phyloP scores from a whole-genome alignment of 1,140 invertebrate genomes.

The Aphaenogaster ashmeadi region DNA sequence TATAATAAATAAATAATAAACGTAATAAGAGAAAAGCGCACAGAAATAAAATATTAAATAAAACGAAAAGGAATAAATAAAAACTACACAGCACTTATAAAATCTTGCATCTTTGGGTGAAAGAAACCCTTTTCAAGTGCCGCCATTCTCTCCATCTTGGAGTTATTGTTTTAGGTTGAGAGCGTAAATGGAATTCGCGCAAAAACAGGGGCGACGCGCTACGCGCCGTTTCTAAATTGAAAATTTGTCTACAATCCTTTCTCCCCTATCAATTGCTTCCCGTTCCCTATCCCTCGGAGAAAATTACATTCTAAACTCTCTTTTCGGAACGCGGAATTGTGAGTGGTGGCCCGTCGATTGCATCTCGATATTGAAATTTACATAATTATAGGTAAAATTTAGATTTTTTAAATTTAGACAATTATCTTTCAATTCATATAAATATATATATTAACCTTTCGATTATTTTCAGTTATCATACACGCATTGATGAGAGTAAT shows the following conservation, averaged over 20 bases:
- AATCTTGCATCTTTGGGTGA: neutral
- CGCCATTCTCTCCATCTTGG: constrained; percentile 30
- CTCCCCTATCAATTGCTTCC: constrained; percentile 37
- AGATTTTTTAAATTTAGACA: neutral
- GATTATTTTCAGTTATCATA: neutral
- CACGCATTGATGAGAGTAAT: neutral
- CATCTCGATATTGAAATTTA: constrained; percentile 7
- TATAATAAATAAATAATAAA: neutral
- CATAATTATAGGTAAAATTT: neutral
- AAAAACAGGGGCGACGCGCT: constrained; percentile 61
- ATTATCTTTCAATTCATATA: constrained; percentile 4
- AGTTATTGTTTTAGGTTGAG: constrained; percentile 46
- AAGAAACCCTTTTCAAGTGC: neutral
- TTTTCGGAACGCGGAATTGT: constrained; percentile 1
- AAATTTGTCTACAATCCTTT: constrained; percentile 72
- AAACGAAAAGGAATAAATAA: neutral
- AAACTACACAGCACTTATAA: neutral
- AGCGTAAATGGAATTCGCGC: constrained; percentile 77
- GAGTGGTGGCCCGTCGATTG: constrained; percentile 32
- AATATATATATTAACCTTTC: neutral
- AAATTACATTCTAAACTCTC: constrained; percentile 57
- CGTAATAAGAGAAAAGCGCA: neutral
- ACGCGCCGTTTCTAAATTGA: constrained; percentile 71
- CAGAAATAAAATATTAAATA: neutral
- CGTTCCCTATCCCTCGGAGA: constrained; percentile 7